Evolutionary conservation across 2,888 invertebrate genomes (phyloP), one percentile per base, ranked within the genome.

Genomic region (Nymphalis urticae): DNA sequence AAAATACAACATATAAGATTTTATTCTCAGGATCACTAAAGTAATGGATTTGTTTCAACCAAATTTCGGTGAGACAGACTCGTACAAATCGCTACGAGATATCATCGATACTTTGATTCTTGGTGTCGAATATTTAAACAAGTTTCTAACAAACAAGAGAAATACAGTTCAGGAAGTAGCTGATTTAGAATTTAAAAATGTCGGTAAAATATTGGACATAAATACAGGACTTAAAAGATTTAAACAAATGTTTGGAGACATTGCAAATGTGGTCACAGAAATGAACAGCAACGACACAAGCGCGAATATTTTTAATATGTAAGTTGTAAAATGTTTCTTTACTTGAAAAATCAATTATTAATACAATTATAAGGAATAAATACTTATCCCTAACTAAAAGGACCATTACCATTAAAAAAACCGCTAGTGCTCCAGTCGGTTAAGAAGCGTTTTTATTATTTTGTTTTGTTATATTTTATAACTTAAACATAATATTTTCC

Each of bases 1-100:
- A 42, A 42, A 13, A 42, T 42, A 13, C 42, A 13, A 42, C 13
- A 13, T 42, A 24, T 16, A 6, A 24, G 16, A 53, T 10, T 73
- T 69, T 19, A 48, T 19, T 88, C 86, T 64, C 80, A 93, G 93
- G 70, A 76, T 92, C 73, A 78, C 83, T 56, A 87, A 86, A 72
- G 71, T 90, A 42, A 75, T 92, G 71, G 84, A 88, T 56, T 78
- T 87, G 47, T 89, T 93, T 58, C 80, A 89, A 75, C 86, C 89
- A 47, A 85, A 84, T 9, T 92, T 91, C 72, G 85, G 87, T 1
- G 85, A 89, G 21, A 90, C 92, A 1, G 80, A 87, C 64, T 78
- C 85, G 0, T 93, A 82, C 72, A 81, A 82, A 75, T 76, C 85
- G 0, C 67, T 91, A 0, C 79, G 81, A 74, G 87, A 87, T 13